Base-by-base conservation (phyloP, 2,797 vertebrate genomes). In the Liasis olivaceus region DNA sequence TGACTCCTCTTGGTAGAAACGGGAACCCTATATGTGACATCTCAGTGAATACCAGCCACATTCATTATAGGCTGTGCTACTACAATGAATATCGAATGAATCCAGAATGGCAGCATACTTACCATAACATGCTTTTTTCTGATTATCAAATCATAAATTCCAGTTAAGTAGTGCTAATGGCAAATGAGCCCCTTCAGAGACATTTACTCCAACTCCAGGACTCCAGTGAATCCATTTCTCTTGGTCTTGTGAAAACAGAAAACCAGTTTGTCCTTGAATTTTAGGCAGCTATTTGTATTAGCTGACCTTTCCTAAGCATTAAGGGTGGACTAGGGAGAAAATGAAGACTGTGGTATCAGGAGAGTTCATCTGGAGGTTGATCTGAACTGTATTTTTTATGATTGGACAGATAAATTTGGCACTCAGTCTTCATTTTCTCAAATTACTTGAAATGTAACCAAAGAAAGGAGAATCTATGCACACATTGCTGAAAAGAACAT, bases 41-140 rank as follows among this genome's bases (percentile, higher is more conserved):
- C 36, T 11, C 92, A 93, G 72, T 0, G 90, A 95, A 90, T 69
- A 88, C 69, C 51, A 72, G 93, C 0, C 69, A 64, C 72, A 63
- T 91, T 95, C 11, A 0, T 92, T 95, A 94, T 93, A 95, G 95
- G 93, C 94, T 36, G 91, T 36, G 93, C 87, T 95, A 91, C 95
- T 95, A 95, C 89, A 94, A 91, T 87, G 94, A 95, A 94, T 94
- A 85, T 60, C 91, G 95, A 95, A 95, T 95, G 85, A 95, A 89
- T 90, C 94, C 92, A 63, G 94, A 88, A 54, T 58, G 94, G 59
- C 95, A 91, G 85, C 89, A 47, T 89, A 5, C 56, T 95, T 2
- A 2, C 89, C 91, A 88, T 11, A 86, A 77, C 90, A 89, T 0
- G n/a, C 91, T 81, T 95, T 93, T 93, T 51, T 9, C 93, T 95